phyloP scores from a whole-genome alignment of 2,113 vertebrate species.

The Triplophysa tibetana region DNA sequence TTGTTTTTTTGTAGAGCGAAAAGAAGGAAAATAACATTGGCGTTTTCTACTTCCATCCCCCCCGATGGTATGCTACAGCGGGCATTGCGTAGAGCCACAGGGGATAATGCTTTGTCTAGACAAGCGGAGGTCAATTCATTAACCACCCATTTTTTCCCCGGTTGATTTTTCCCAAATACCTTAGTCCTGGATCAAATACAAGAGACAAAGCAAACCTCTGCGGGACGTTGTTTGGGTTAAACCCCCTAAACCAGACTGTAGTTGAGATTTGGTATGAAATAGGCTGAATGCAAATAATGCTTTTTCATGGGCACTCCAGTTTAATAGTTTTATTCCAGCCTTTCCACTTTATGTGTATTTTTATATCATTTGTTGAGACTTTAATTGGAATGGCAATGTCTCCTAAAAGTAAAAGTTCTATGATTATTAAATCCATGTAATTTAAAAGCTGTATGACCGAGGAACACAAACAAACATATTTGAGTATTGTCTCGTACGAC shows the following conservation, averaged over 20 bases:
- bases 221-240: background rate
- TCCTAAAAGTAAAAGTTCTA: too few species aligned
- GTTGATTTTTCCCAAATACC: constrained; percentile 31
- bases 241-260: background rate
- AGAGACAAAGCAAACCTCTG: constrained; percentile 23
- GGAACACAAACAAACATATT: too few species aligned
- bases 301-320: too few species aligned
- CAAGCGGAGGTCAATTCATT: constrained; percentile 67
- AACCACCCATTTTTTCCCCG: constrained; percentile 54
- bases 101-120: constrained; percentile 73
- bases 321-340: too few species aligned
- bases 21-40: background rate
- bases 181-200: constrained; percentile 14
- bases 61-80: constrained; percentile 29
- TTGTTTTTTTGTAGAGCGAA: background rate
- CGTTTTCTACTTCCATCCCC: constrained; percentile 12
- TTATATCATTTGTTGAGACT: too few species aligned
- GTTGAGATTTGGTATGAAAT: too few species aligned
- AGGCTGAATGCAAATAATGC: too few species aligned
- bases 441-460: too few species aligned
- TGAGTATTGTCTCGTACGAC: too few species aligned
- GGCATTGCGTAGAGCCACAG: constrained; percentile 44
- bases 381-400: too few species aligned
- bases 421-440: too few species aligned
- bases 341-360: too few species aligned